Percentiles rank a stretch among this genome's conserved stretches.
phyloP scores from a whole-genome alignment of 2,888 invertebrate genomes.

The Buathra laborator region DNA sequence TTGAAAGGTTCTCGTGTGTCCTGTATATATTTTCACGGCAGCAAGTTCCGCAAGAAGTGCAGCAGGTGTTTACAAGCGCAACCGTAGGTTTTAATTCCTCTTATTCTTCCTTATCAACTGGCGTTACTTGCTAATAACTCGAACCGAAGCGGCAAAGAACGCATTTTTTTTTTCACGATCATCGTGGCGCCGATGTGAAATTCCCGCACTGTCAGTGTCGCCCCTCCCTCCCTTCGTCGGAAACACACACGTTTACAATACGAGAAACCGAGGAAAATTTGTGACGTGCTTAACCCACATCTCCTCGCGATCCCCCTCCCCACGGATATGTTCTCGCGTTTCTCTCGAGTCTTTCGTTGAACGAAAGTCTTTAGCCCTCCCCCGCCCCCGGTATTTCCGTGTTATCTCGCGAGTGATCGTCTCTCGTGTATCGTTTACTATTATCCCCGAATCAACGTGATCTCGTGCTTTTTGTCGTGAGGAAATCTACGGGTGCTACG shows the following conservation, averaged over 20 bases:
- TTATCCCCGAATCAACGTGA: background rate
- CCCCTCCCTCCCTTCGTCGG: background rate
- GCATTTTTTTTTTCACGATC: conserved; percentile 3
- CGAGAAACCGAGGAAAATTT: conserved; percentile 74
- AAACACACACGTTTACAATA: conserved; percentile 27
- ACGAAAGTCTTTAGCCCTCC: conserved; percentile 40
- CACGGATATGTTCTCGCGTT: conserved; percentile 68
- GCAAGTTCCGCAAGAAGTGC: background rate
- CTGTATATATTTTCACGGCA: background rate
- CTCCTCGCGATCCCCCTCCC: conserved; percentile 70
- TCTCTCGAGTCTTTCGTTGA: conserved; percentile 44
- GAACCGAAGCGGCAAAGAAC: background rate
- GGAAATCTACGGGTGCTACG: conserved; percentile 36
- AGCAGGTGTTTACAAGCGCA: background rate
- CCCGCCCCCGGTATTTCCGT: conserved; percentile 16
- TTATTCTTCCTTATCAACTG: conserved; percentile 33
- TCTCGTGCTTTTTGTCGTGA: conserved; percentile 2
- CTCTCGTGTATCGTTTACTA: background rate
- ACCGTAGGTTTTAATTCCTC: background rate
- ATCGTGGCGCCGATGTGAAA: conserved; percentile 60
- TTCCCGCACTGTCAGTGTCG: conserved; percentile 63
- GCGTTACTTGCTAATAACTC: conserved; percentile 19
- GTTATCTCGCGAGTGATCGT: conserved; percentile 16
- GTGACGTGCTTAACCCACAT: conserved; percentile 82
- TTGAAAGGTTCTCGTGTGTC: background rate